Percentiles rank a stretch among this genome's conserved stretches.
phyloP scores from a whole-genome alignment of 1,140 invertebrate species.

The Gonatopus flavifemur region DNA sequence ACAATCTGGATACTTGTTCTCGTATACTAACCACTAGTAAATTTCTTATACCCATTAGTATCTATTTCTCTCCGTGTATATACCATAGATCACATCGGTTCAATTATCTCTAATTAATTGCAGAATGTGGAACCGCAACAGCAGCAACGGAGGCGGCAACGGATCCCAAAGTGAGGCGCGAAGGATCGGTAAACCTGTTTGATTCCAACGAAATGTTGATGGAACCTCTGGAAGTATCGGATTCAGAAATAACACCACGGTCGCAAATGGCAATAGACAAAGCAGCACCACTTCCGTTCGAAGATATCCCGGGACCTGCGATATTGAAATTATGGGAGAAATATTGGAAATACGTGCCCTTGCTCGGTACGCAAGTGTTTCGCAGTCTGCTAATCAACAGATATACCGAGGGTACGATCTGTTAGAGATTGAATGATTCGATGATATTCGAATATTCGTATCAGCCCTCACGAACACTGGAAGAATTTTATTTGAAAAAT shows the following conservation, averaged over 20 bases:
- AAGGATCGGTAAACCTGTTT: conserved; percentile 10
- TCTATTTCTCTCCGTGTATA: too few species aligned
- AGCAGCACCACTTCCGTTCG: conserved; percentile 54
- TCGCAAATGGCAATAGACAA: conserved; percentile 19
- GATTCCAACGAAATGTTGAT: conserved; percentile 7
- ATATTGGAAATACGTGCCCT: conserved; percentile 63
- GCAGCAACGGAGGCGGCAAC: not conserved
- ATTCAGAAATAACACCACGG: not conserved
- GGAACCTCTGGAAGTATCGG: conserved; percentile 13
- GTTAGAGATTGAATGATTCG: conserved; percentile 21
- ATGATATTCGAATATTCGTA: not conserved
- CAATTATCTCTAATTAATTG: too few species aligned
- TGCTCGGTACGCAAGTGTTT: conserved; percentile 65
- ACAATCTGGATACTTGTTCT: too few species aligned
- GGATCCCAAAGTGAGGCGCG: conserved; percentile 2
- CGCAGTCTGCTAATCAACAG: conserved; percentile 61
- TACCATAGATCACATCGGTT: too few species aligned
- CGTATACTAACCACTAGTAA: too few species aligned
- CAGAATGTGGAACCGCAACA: too few species aligned
- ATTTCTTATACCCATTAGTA: too few species aligned
- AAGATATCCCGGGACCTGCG: conserved; percentile 65
- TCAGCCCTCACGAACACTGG: too few species aligned
- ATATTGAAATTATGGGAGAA: conserved; percentile 61
- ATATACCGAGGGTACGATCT: conserved; percentile 61
- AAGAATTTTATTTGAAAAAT: too few species aligned